phyloP scores from a whole-genome alignment of 2,797 vertebrate species.

The Phrynocephalus vlangalii region DNA sequence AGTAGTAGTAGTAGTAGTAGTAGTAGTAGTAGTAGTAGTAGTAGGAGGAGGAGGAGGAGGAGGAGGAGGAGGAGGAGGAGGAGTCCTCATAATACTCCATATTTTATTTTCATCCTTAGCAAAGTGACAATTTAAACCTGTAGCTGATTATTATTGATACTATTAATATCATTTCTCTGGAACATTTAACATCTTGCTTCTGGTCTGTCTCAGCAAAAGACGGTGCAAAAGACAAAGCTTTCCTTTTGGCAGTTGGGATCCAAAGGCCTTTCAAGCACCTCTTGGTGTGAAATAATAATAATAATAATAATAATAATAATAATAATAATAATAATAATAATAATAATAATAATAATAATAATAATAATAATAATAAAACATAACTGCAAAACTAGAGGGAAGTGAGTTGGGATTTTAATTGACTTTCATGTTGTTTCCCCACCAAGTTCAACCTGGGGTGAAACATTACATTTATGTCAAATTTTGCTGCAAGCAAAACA shows the following conservation, averaged over 20 bases:
- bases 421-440: slow-evolving; percentile 69
- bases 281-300: slow-evolving; percentile 52
- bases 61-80: too few relatives aligned
- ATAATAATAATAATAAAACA: slow-evolving; percentile 40
- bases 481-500: slow-evolving; percentile 75
- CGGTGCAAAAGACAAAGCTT: slow-evolving; percentile 39
- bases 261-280: slow-evolving; percentile 50
- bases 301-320: slow-evolving; percentile 42
- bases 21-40: too few relatives aligned
- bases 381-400: slow-evolving; percentile 60
- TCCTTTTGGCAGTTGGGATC: slow-evolving; percentile 56
- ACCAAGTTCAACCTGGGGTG: slow-evolving; percentile 71
- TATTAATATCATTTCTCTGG: not conserved
- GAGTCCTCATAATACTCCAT: too few relatives aligned
- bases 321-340: not conserved
- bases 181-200: slow-evolving; percentile 51
- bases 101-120: too few relatives aligned
- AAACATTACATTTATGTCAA: slow-evolving; percentile 72
- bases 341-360: slow-evolving; percentile 39
- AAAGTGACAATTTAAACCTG: slow-evolving; percentile 16
- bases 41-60: too few relatives aligned
- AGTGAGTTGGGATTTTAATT: slow-evolving; percentile 71
- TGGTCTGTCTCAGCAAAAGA: slow-evolving; percentile 37
- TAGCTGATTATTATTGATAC: not conserved
- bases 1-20: too few relatives aligned